Conservation (phyloP, 2,113 vertebrate species). For the Ophiodon elongatus region DNA sequence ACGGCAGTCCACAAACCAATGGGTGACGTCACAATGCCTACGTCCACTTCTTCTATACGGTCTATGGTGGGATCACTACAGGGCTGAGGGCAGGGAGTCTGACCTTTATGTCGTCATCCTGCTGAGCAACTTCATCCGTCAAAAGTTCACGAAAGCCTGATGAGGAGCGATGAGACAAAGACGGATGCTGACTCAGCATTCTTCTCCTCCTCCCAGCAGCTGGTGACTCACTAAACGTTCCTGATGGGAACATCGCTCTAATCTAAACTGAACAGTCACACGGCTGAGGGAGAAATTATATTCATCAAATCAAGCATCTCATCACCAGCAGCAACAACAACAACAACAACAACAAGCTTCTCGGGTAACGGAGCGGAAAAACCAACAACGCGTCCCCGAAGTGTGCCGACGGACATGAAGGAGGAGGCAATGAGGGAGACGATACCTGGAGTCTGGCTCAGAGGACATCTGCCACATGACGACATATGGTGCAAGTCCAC, state of each 20-base stretch:
- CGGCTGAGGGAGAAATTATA: background rate
- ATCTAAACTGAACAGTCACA: conserved; percentile 8
- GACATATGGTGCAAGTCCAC: conserved; percentile 10
- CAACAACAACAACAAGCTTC: background rate
- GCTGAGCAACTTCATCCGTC: background rate
- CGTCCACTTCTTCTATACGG: background rate
- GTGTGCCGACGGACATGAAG: background rate
- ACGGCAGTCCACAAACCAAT: background rate
- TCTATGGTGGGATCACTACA: background rate
- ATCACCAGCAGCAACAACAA: conserved; percentile 6
- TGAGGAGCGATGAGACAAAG: background rate
- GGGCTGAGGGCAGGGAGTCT: background rate
- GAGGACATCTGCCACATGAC: conserved; percentile 17
- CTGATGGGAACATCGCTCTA: conserved; percentile 10
- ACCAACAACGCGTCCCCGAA: conserved; percentile 1
- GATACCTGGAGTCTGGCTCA: background rate
- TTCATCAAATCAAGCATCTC: background rate
- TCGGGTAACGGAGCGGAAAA: conserved; percentile 12
- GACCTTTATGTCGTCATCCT: background rate
- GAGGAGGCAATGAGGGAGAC: background rate
- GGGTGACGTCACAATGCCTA: background rate
- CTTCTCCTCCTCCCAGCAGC: background rate
- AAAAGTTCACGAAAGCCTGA: background rate
- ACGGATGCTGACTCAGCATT: background rate
- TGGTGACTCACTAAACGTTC: conserved; percentile 9